phyloP scores from a whole-genome alignment of 2,888 invertebrate genomes.

The Drymonia ruficornis region DNA sequence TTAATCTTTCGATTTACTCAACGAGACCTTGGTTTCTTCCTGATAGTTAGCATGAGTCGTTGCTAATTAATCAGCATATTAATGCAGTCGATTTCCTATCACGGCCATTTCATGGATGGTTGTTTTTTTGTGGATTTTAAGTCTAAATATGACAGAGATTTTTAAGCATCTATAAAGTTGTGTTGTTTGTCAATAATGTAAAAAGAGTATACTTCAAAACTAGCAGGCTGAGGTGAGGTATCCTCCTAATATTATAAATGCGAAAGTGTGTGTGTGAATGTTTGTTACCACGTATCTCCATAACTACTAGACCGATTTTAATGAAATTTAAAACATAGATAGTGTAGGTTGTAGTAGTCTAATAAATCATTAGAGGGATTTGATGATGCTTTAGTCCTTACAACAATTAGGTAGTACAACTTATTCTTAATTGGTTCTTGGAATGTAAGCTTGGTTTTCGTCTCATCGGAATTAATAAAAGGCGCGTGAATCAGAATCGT shows the following conservation, averaged over 20 bases:
- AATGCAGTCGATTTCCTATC: conserved; percentile 30
- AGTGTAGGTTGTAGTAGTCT: too few species aligned
- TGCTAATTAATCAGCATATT: conserved; percentile 31
- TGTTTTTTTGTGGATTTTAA: background rate
- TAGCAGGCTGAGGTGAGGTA: conserved; percentile 8
- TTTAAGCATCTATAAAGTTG: conserved; percentile 9
- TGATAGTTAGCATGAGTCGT: conserved; percentile 6
- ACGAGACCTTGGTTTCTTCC: conserved; percentile 8
- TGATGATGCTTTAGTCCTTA: conserved; percentile 44
- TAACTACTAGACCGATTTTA: too few species aligned
- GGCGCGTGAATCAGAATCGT: conserved; percentile 34
- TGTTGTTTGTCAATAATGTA: conserved; percentile 16
- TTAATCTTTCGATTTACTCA: conserved; percentile 9
- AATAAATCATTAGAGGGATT: too few species aligned
- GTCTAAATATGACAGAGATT: background rate
- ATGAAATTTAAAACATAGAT: too few species aligned
- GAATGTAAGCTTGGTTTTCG: conserved; percentile 41
- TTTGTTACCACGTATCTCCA: too few species aligned
- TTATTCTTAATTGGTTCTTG: conserved; percentile 60
- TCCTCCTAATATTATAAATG: too few species aligned
- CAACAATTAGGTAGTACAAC: conserved; percentile 43
- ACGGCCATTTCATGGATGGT: background rate
- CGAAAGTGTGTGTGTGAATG: too few species aligned
- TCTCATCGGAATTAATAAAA: conserved; percentile 29
- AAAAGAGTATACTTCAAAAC: conserved; percentile 7